Evolutionary conservation across 2,797 vertebrate genomes (phyloP).

Genomic region (Odontamblyopus lacepedii): DNA sequence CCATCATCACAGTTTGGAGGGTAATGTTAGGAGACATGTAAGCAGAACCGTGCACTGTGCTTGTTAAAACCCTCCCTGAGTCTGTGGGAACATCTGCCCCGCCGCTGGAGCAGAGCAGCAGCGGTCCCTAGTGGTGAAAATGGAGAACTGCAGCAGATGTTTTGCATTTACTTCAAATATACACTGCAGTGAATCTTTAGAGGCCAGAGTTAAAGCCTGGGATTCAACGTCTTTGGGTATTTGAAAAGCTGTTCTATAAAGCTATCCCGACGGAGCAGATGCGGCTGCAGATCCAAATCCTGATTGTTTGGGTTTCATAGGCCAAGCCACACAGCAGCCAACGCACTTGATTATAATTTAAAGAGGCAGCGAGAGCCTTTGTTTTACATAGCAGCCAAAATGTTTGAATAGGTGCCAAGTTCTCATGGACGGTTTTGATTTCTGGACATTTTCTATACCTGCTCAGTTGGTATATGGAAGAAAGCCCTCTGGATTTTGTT

Average conservation of each 20-base stretch:
- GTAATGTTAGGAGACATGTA: not conserved
- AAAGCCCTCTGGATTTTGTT: not conserved
- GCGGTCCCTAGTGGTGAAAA: slow-evolving; percentile 56
- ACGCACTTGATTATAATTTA: not conserved
- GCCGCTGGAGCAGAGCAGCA: slow-evolving; percentile 17
- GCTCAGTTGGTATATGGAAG: no score
- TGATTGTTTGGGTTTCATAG: not conserved
- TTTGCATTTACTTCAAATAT: not conserved
- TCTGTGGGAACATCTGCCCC: slow-evolving; percentile 12
- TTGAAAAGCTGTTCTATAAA: not conserved
- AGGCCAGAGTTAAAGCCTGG: not conserved
- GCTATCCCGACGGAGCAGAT: not conserved
- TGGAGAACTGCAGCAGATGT: slow-evolving; percentile 10
- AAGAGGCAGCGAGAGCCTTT: slow-evolving; percentile 1
- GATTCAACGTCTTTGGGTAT: not conserved
- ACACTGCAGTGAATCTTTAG: slow-evolving; percentile 9
- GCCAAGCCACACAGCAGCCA: not conserved
- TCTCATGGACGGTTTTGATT: slow-evolving; percentile 10
- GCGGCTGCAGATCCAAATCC: slow-evolving; percentile 1
- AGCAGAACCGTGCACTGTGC: not conserved
- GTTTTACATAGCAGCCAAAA: not conserved
- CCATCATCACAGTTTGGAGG: not conserved
- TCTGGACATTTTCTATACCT: not conserved
- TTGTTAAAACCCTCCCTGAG: not conserved
- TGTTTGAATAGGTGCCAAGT: not conserved